Evolutionary conservation across 2,113 vertebrate species (phyloP), one percentile per base, ranked within the genome.

Genomic region (Solea solea): DNA sequence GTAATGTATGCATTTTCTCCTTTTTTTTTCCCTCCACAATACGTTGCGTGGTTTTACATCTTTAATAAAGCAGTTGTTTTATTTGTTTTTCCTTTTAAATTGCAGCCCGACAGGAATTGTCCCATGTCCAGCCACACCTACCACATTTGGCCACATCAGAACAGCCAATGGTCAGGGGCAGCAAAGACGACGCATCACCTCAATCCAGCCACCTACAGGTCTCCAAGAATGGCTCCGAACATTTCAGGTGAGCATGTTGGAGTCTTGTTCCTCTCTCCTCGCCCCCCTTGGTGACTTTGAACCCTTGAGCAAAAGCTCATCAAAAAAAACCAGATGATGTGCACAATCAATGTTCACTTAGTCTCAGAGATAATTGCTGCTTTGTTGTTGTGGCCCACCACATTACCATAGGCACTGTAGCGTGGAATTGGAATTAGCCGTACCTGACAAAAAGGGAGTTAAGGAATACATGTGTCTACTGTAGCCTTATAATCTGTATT

Each of bases 221-320:
- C 96, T 99, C 69, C 97, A 99, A 78, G 98, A 99, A 86, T 99
- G 98, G 98, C 96, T 99, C 90, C 96, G 97, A 76, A 99, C 97
- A 91, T 99, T 99, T 93, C 98, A 99, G 97, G 98, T 99, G 86
- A 94, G 74, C 52, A 8, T 61, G 8, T 1, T 7, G 2, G 25
- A 65, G 21, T 34, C 27, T 7, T 14, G 13, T 28, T 40, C 27
- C 14, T 27, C 34, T 28, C n/a, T 8, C 58, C 21, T 8, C n/a
- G 4, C 15, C 15, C 10, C 71, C 44, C 66, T 0, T 53, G 62
- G 55, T 3, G 2, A 13, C 54, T 51, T 34, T 11, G 12, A 72
- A 49, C 58, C 78, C 61, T 80, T 0, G 6, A 83, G 74, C 60
- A 69, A 80, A 78, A 76, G 58, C 87, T 84, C 69, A 78, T 91